Conservation (phyloP, 2,888 invertebrate species). For the Parochlus steinenii region DNA sequence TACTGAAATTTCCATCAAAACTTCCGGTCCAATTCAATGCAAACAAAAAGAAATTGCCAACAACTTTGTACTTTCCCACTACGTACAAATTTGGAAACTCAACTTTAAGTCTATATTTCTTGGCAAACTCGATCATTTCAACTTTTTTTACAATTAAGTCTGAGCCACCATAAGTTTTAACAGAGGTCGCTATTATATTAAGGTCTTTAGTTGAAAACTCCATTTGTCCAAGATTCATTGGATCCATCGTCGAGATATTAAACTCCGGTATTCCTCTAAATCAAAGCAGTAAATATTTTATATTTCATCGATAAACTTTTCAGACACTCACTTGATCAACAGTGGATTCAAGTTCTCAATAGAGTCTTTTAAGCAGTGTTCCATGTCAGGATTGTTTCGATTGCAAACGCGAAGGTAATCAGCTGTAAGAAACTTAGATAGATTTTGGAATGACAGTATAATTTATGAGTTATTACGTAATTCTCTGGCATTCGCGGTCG, state of each 20-base stretch:
- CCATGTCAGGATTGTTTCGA: slow-evolving; percentile 4
- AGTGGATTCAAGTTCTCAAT: slow-evolving; percentile 4
- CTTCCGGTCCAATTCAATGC: slow-evolving; percentile 37
- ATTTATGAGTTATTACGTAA: too few species aligned
- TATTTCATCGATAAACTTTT: too few species aligned
- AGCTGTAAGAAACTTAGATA: slow-evolving; percentile 6
- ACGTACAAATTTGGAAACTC: slow-evolving; percentile 34
- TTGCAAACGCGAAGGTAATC: slow-evolving; percentile 9
- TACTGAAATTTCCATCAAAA: slow-evolving; percentile 36
- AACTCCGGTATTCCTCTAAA: too few species aligned
- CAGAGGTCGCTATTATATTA: too few species aligned
- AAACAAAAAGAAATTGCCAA: slow-evolving; percentile 35
- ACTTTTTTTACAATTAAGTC: too few species aligned
- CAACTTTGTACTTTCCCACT: slow-evolving; percentile 34
- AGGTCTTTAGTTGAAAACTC: slow-evolving; percentile 13
- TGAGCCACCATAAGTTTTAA: too few species aligned
- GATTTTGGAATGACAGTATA: too few species aligned
- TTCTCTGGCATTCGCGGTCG: too few species aligned
- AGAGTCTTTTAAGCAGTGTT: slow-evolving; percentile 2
- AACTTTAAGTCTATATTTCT: slow-evolving; percentile 28
- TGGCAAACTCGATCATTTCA: slow-evolving; percentile 26
- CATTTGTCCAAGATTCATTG: slow-evolving; percentile 12
- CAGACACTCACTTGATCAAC: slow-evolving; percentile 3
- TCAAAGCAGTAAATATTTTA: too few species aligned
- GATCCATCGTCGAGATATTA: slow-evolving; percentile 7